A percentile compares a stretch with the other conserved stretches of the same genome.
These are phyloP conservation scores for Selene dorsalis DNA, from an alignment of 2,797 vertebrate genomes.

Conservation along the genomic window DNA sequence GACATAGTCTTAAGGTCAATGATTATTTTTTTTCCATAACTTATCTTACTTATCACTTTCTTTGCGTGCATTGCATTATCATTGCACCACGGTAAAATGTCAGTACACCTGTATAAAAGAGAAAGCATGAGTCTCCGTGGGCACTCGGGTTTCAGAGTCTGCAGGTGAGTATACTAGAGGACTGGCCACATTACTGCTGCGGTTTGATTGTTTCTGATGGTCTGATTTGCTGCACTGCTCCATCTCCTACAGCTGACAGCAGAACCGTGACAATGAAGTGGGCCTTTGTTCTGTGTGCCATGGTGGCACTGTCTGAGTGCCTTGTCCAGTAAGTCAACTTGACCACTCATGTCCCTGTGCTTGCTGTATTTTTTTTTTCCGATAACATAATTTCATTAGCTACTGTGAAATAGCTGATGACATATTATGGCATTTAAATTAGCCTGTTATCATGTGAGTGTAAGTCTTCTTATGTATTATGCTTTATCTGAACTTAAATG, in stretches of 20 bases:
- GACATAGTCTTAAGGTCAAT: conserved; percentile 53
- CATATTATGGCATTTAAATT: neutral
- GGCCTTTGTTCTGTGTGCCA: conserved; percentile 62
- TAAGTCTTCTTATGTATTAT: neutral
- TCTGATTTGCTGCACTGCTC: neutral
- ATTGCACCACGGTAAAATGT: neutral
- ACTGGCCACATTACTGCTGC: neutral
- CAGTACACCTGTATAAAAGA: conserved; percentile 56
- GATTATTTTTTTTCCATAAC: conserved; percentile 10
- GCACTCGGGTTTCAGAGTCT: conserved; percentile 10
- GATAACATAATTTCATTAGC: neutral
- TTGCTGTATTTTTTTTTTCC: neutral
- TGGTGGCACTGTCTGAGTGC: conserved; percentile 73
- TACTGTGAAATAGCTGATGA: neutral
- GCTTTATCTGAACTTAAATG: neutral
- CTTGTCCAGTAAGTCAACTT: conserved; percentile 59
- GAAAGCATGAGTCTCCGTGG: neutral
- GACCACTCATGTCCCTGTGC: neutral
- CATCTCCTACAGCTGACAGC: conserved; percentile 20
- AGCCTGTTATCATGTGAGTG: neutral
- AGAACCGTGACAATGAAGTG: conserved; percentile 64
- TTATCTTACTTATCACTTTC: conserved; percentile 50
- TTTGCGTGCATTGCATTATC: conserved; percentile 41
- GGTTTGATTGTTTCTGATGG: neutral
- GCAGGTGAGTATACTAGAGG: conserved; percentile 23